Evolutionary conservation across 1,140 invertebrate species (phyloP).

Genomic region (Belonocnema kinseyi): DNA sequence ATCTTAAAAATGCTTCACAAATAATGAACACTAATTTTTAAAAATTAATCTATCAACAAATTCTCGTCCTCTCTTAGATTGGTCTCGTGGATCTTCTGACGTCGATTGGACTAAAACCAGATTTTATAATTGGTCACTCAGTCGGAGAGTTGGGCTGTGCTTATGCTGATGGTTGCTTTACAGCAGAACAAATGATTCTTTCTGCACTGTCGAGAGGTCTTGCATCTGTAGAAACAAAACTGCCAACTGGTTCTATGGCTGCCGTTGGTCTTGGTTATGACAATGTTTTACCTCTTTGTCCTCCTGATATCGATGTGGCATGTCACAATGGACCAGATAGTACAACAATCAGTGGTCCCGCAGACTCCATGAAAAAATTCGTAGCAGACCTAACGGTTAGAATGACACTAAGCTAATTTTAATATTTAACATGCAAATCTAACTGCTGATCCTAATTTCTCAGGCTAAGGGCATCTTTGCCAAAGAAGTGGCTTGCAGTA

Average conservation of each 20-base stretch:
- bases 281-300: conserved; percentile 68
- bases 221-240: conserved; percentile 76
- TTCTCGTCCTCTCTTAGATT: conserved; percentile 77
- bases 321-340: conserved; percentile 83
- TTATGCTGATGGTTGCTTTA: conserved; percentile 91
- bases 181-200: conserved; percentile 88
- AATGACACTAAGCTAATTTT: not conserved
- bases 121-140: conserved; percentile 93
- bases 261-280: conserved; percentile 73
- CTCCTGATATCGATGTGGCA: conserved; percentile 79
- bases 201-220: conserved; percentile 81
- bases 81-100: conserved; percentile 87
- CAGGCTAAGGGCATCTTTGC: not conserved
- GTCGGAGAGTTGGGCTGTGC: conserved; percentile 92
- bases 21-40: not conserved
- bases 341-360: conserved; percentile 82
- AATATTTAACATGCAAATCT: not conserved
- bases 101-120: conserved; percentile 83
- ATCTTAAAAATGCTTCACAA: too few relatives aligned
- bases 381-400: conserved; percentile 67
- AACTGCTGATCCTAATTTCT: not conserved
- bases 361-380: conserved; percentile 64
- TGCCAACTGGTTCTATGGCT: conserved; percentile 75
- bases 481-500: conserved; percentile 47
- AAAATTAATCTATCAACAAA: not conserved